These are phyloP conservation scores for Melanocharis versteri DNA, from an alignment of 2,113 vertebrate species.

Conservation along the genomic window DNA sequence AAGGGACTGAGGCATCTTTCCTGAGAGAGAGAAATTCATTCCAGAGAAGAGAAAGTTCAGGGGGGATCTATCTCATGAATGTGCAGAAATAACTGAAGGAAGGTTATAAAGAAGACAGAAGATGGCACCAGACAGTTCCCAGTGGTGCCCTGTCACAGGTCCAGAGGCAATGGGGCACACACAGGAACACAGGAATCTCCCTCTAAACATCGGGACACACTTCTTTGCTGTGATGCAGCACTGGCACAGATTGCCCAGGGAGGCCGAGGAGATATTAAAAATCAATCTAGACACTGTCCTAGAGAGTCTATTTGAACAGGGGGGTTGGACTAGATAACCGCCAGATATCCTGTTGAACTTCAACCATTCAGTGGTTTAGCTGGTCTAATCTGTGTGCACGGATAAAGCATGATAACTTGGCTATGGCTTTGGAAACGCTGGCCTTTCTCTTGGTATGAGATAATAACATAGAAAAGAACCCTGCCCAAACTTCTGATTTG, in stretches of 20 bases:
- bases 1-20: neutral
- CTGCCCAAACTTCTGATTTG: neutral
- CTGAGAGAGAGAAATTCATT: neutral
- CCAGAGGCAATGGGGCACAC: neutral
- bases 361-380: neutral
- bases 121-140: fast-evolving
- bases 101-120: neutral
- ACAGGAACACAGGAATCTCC: neutral
- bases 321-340: neutral
- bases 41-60: neutral
- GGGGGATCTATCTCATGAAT: neutral
- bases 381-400: neutral
- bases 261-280: neutral
- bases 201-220: neutral
- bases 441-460: neutral
- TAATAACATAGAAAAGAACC: neutral
- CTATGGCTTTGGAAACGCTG: neutral
- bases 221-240: neutral
- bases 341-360: neutral
- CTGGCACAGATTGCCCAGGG: neutral
- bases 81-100: neutral
- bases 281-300: neutral
- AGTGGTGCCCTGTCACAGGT: neutral
- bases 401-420: neutral
- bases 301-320: neutral